A percentile compares a stretch with the other conserved stretches of the same genome.
These are phyloP conservation scores for Antheraea assamensis DNA, from an alignment of 2,888 invertebrate genomes.

Conservation along the genomic window DNA sequence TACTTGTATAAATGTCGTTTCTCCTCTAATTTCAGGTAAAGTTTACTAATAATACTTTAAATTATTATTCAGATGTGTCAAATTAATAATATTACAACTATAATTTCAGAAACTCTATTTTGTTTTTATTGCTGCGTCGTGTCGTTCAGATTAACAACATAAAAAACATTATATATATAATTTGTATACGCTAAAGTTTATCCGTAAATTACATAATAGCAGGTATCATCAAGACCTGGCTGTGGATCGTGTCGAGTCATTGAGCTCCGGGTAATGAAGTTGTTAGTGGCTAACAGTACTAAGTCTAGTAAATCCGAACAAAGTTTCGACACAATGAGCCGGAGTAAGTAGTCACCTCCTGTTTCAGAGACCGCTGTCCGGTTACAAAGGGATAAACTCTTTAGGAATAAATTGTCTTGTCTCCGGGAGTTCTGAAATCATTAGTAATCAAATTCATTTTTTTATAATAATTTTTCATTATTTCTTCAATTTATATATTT, in stretches of 20 bases:
- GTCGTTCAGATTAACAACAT: no score
- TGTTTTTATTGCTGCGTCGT: no score
- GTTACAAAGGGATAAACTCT: conserved; percentile 6
- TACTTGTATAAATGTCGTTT: no score
- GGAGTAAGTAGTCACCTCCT: conserved; percentile 10
- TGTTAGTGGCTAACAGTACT: conserved; percentile 16
- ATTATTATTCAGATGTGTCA: no score
- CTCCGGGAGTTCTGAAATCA: neutral
- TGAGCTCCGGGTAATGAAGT: conserved; percentile 14
- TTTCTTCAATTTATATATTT: no score
- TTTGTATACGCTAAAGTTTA: neutral
- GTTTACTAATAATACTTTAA: no score
- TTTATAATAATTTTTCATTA: neutral
- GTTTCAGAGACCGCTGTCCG: conserved; percentile 12
- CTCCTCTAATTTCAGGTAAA: no score
- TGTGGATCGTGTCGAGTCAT: conserved; percentile 11
- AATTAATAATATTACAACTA: no score
- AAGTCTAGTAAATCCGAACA: conserved; percentile 17
- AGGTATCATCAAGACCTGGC: conserved; percentile 9
- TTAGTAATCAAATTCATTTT: neutral
- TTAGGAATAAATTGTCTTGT: neutral
- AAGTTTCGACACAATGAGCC: conserved; percentile 17
- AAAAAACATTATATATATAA: no score
- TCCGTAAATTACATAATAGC: neutral
- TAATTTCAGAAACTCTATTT: no score